These are phyloP conservation scores for Callimorpha dominula DNA, from an alignment of 2,888 invertebrate species.

Conservation along the genomic window DNA sequence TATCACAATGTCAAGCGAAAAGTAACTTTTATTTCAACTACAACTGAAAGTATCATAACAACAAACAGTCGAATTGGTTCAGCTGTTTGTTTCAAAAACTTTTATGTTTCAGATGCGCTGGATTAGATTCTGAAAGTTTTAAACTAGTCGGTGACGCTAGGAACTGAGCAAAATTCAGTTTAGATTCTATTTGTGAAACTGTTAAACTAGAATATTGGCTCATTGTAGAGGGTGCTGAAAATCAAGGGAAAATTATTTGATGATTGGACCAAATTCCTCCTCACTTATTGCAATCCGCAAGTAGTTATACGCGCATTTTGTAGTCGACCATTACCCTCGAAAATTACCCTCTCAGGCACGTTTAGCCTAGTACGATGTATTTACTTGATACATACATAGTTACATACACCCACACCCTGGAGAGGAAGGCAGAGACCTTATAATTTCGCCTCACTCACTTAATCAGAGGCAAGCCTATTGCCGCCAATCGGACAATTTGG, in stretches of 20 bases:
- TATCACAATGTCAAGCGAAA: not conserved
- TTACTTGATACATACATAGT: no score
- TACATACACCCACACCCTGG: no score
- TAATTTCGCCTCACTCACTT: no score
- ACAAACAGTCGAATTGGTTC: conserved; percentile 38
- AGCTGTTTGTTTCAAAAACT: conserved; percentile 36
- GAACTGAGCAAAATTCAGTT: conserved; percentile 17
- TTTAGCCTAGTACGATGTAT: no score
- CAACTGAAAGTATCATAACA: conserved; percentile 23
- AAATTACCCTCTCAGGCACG: no score
- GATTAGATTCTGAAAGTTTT: conserved; percentile 47
- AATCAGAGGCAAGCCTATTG: no score
- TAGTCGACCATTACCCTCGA: no score
- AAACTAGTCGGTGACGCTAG: conserved; percentile 37
- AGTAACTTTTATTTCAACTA: conserved; percentile 1
- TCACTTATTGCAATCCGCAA: no score
- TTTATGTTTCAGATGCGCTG: conserved; percentile 41
- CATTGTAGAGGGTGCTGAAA: not conserved
- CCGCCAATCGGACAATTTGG: no score
- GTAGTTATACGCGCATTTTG: no score
- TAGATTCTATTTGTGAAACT: conserved; percentile 6
- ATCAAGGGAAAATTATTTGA: not conserved
- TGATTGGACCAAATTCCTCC: no score
- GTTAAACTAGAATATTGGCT: conserved; percentile 13
- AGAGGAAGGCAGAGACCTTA: no score